Conservation (phyloP, 2,797 vertebrate genomes). For the Peromyscus eremicus region DNA sequence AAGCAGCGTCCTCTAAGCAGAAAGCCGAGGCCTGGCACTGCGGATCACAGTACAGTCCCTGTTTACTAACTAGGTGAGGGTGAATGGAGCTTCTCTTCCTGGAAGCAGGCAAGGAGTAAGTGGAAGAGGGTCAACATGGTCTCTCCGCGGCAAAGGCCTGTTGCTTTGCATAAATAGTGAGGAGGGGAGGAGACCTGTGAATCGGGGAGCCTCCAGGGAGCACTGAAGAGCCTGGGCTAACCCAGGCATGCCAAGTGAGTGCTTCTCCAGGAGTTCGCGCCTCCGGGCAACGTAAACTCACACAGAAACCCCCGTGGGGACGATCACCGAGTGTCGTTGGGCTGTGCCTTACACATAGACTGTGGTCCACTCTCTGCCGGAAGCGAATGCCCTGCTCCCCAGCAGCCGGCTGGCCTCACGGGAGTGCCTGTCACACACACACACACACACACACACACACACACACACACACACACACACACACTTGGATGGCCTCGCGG, state of each 20-base stretch:
- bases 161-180: not conserved
- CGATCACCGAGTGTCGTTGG: not conserved
- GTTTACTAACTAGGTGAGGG: not conserved
- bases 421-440: too few relatives aligned
- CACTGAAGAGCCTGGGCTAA: fast-evolving
- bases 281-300: not conserved
- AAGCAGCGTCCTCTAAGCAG: not conserved
- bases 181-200: not conserved
- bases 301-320: not conserved
- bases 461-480: too few relatives aligned
- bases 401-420: not conserved
- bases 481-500: too few relatives aligned
- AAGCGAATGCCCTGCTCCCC: not conserved
- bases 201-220: not conserved
- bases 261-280: not conserved
- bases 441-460: too few relatives aligned
- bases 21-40: not conserved
- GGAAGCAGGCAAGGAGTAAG: not conserved
- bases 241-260: not conserved
- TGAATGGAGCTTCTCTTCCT: not conserved
- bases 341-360: not conserved
- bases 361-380: not conserved
- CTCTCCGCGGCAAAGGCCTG: not conserved
- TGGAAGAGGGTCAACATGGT: fast-evolving
- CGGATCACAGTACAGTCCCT: not conserved